These are phyloP conservation scores for Metellina segmentata DNA, from an alignment of 2,888 invertebrate species.

Conservation along the genomic window DNA sequence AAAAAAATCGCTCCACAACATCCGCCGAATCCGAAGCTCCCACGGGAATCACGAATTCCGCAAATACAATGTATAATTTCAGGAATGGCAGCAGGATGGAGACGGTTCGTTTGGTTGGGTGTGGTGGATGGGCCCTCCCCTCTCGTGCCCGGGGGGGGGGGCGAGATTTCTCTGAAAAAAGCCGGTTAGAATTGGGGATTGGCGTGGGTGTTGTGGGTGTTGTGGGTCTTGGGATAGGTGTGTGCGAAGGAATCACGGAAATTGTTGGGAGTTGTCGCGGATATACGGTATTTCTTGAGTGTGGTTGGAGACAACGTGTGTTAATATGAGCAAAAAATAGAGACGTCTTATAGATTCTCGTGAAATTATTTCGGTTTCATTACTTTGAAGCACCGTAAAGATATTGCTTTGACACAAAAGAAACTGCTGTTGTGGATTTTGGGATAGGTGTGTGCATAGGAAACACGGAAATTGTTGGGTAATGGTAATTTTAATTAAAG, in stretches of 20 bases:
- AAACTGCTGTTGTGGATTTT: background rate
- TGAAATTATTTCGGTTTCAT: no score
- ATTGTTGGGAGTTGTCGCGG: no score
- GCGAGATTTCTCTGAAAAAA: background rate
- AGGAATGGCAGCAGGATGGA: conserved; percentile 33
- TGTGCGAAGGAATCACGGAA: no score
- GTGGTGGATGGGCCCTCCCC: conserved; percentile 11
- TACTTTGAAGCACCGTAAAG: no score
- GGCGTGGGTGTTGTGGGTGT: conserved; percentile 54
- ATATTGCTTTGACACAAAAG: no score
- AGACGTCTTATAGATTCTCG: no score
- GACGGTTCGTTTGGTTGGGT: conserved; percentile 9
- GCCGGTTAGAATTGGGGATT: background rate
- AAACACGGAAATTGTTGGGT: no score
- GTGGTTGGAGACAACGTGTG: no score
- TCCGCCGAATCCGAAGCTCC: conserved; percentile 61
- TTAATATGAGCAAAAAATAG: no score
- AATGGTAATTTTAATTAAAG: no score
- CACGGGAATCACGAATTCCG: conserved; percentile 64
- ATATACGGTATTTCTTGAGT: no score
- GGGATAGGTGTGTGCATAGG: background rate
- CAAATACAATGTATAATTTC: conserved; percentile 44
- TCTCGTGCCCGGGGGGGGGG: background rate
- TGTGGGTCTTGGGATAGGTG: background rate
- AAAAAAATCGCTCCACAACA: conserved; percentile 41